A percentile compares a stretch with the other conserved stretches of the same genome.
Conservation (phyloP, 2,888 invertebrate species). For the Amphiduros pacificus region DNA sequence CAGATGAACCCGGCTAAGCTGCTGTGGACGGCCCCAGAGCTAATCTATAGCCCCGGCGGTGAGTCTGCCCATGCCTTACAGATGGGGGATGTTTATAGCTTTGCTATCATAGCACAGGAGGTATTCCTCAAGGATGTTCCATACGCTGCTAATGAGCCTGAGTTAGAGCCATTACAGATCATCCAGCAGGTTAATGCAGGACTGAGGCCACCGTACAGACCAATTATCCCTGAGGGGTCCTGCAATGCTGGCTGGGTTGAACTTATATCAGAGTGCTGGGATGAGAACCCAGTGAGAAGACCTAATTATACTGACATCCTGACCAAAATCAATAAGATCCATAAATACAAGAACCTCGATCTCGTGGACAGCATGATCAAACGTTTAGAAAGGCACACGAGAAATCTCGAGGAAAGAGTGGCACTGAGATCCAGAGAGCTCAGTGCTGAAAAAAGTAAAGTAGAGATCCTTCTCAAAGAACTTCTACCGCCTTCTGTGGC, state of each 20-base stretch:
- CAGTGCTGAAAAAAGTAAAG: not conserved
- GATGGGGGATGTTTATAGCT: not conserved
- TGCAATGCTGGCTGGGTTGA: not conserved
- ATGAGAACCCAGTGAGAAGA: not conserved
- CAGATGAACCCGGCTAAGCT: no score
- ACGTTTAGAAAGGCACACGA: not conserved
- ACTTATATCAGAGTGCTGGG: not conserved
- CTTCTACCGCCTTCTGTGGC: not conserved
- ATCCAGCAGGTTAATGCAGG: not conserved
- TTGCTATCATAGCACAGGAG: not conserved
- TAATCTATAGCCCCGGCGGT: not conserved
- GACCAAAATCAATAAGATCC: not conserved
- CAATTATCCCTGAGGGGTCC: not conserved
- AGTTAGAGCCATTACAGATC: not conserved
- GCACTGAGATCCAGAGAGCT: not conserved
- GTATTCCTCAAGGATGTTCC: not conserved
- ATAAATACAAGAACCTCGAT: not conserved
- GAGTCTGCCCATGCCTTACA: not conserved
- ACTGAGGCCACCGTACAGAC: not conserved
- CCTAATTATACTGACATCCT: not conserved
- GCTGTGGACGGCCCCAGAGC: constrained; percentile 1
- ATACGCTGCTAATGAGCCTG: not conserved
- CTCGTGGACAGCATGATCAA: constrained; percentile 1
- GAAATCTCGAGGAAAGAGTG: not conserved
- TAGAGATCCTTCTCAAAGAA: not conserved